Evolutionary conservation across 2,888 invertebrate genomes (phyloP).

Genomic region (Aphodius sticticus): DNA sequence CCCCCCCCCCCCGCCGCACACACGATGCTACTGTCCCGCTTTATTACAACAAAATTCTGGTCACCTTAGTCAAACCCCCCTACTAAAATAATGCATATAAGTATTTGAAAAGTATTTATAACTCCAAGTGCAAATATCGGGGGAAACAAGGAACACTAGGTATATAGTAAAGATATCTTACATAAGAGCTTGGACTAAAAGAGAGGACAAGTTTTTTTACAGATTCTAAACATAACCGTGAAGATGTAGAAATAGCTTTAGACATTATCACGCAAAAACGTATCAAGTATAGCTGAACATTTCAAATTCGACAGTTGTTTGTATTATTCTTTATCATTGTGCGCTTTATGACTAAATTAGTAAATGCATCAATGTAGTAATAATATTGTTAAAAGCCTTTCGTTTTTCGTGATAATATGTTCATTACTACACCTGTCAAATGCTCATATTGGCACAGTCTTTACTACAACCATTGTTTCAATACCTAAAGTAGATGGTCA

Average conservation of each 20-base stretch:
- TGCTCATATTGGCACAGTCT: slow-evolving; percentile 35
- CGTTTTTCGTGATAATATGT: not conserved
- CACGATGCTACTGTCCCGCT: too few species aligned
- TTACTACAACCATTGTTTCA: slow-evolving; percentile 32
- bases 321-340: not conserved
- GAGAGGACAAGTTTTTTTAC: not conserved
- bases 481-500: slow-evolving; percentile 16
- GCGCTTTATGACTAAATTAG: not conserved
- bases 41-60: too few species aligned
- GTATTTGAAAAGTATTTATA: not conserved
- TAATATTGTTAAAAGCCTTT: not conserved
- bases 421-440: not conserved
- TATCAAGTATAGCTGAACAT: not conserved
- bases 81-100: too few species aligned
- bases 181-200: not conserved
- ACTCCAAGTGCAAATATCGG: not conserved
- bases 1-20: too few species aligned
- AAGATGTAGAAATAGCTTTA: not conserved
- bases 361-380: not conserved
- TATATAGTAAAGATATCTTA: not conserved
- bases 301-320: not conserved
- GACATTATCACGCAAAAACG: not conserved
- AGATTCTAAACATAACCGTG: not conserved
- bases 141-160: not conserved
- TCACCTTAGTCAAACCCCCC: too few species aligned